These are phyloP conservation scores for Caenorhabditis macrosperma DNA, from an alignment of 2,888 invertebrate genomes.

Conservation along the genomic window DNA sequence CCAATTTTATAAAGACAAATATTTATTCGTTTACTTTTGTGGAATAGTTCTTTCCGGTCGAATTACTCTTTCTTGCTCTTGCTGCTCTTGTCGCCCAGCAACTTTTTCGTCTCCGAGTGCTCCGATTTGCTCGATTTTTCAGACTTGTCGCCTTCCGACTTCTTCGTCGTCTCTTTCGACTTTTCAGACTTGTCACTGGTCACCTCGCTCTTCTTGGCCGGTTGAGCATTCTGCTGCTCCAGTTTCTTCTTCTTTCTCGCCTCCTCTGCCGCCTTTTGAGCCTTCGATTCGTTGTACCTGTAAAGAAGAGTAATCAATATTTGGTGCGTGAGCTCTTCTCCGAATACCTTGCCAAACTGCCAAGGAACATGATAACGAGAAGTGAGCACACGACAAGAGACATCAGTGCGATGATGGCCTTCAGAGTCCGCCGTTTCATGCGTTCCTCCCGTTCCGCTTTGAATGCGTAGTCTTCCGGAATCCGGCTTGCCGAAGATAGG, in stretches of 20 bases:
- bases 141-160: slow-evolving; percentile 4
- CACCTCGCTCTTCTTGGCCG: neutral
- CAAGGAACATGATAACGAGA: slow-evolving; percentile 53
- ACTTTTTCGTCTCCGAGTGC: slow-evolving; percentile 4
- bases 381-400: slow-evolving; percentile 19
- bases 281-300: slow-evolving; percentile 45
- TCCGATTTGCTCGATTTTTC: slow-evolving; percentile 13
- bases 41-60: too few species aligned
- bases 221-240: neutral
- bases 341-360: slow-evolving; percentile 41
- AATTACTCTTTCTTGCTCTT: neutral
- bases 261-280: slow-evolving; percentile 21
- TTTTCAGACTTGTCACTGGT: slow-evolving; percentile 8
- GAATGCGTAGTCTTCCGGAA: slow-evolving; percentile 49
- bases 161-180: neutral
- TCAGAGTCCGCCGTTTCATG: slow-evolving; percentile 20
- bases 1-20: too few species aligned
- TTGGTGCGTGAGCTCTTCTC: neutral
- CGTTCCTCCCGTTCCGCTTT: slow-evolving; percentile 35
- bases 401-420: slow-evolving; percentile 46
- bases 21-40: too few species aligned
- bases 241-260: slow-evolving; percentile 12
- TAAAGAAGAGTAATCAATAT: neutral
- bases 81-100: slow-evolving; percentile 1
- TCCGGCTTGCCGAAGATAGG: slow-evolving; percentile 25